Evolutionary conservation across 2,888 invertebrate species (phyloP), one percentile per base, ranked within the genome.

Genomic region (Tryphoninae sp.): DNA sequence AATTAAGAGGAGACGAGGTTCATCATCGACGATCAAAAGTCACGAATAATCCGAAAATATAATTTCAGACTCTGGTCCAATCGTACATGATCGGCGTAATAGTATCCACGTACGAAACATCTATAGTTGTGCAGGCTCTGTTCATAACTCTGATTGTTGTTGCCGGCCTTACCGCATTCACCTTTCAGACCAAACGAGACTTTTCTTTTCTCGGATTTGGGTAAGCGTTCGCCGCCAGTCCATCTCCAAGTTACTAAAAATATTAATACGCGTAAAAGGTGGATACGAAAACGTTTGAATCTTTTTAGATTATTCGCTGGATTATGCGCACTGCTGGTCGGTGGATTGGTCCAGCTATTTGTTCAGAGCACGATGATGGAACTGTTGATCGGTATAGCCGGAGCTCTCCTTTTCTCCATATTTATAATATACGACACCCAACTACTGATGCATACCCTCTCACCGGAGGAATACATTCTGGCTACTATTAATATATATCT

Each of bases 391-490:
- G 95, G 96, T 0, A 93, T 96, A 84, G 95, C 94, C 4, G 97
- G 97, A 4, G 95, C 96, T 0, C 91, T 95, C 6, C 89, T 97
- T 62, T 97, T 97, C 92, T 95, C 95, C 51, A 92, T 97, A 59
- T 97, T 97, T 93, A 95, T 97, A 61, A 94, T 97, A 85, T 96
- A 95, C 89, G 98, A 98, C 92, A 96, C 97, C 0, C 96, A 97
- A 90, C 94, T 96, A 93, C 94, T 97, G 92, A 96, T 97, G 96
- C 94, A 95, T 84, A 94, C 94, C 2, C 92, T 96, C 71, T 96
- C 96, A 0, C 95, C 97, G 0, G 97, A 98, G 90, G 97, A 98
- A 89, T 98, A 98, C 92, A 97, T 98, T 86, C 92, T 96, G 68
- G 97, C 97, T 1, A 96, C 97, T 0, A 96, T 97, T 89, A 96